Evolutionary conservation across 2,797 vertebrate species (phyloP).

Genomic region (Eospalax fontanierii): DNA sequence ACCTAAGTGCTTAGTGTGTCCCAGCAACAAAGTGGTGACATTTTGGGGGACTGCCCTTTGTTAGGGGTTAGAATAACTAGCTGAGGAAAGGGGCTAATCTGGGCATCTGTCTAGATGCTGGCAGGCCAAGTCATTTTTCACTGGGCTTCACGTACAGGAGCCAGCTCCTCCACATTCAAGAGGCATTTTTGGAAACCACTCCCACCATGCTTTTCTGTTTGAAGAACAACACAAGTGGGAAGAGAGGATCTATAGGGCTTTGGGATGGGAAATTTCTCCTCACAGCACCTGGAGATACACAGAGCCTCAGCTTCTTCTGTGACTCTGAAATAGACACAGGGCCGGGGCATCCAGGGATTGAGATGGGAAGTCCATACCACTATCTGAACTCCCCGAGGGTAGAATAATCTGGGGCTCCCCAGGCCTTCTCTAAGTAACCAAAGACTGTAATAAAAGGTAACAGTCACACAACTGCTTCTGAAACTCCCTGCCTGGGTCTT

Average conservation of each 20-base stretch:
- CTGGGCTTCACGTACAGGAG: background rate
- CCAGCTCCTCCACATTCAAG: background rate
- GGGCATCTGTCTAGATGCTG: background rate
- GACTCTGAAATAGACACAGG: background rate
- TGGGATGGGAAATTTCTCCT: background rate
- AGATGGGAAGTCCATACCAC: background rate
- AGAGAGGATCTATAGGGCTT: background rate
- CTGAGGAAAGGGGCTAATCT: background rate
- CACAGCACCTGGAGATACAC: too few species aligned
- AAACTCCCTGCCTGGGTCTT: background rate
- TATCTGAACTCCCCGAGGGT: background rate
- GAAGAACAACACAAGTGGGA: background rate
- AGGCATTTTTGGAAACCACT: conserved; percentile 2
- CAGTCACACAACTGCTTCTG: background rate
- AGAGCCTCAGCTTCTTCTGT: background rate
- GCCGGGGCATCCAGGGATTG: background rate
- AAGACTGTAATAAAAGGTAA: background rate
- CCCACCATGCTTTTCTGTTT: background rate
- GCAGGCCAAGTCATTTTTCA: background rate
- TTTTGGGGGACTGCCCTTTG: background rate
- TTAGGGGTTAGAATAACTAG: background rate
- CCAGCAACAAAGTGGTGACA: background rate
- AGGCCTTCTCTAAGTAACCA: background rate
- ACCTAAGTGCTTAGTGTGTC: background rate
- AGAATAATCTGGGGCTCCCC: background rate